Base-by-base conservation (phyloP, 2,888 invertebrate genomes). In the Hymenopus coronatus region DNA sequence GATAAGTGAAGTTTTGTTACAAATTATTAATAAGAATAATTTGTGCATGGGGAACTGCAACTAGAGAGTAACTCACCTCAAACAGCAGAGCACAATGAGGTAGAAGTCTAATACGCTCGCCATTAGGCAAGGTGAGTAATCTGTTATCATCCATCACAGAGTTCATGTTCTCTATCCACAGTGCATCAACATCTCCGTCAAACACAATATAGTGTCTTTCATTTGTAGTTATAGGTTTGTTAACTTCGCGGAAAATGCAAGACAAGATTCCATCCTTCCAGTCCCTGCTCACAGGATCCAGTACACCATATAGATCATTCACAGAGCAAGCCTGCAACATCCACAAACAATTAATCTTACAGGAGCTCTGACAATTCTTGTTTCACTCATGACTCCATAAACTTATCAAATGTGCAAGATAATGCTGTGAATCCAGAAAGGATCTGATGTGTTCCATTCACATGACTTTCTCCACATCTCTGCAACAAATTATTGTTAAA, bases 121-220 rank as follows among this genome's bases (percentile, higher is more conserved):
- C 98, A 93, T 98, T 98, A 7, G 98, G 98, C 89, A 98, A 94
- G 0, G 98, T 98, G 89, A 98, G 94, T 83, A 98, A 94, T 92
- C 96, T 97, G 92, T 98, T 98, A 93, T 98, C 98, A 92, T 98
- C 98, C 98, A 98, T 98, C 2, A 98, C 98, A 0, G 98, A 98
- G 94, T 98, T 98, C 98, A 98, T 98, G 93, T 98, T 98, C 93
- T 98, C 98, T 91, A 98, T 98, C 98, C 98, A 98, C 83, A 98
- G 94, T 0, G 98, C 97, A 94, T 98, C 98, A 3, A 98, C 98
- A 92, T 98, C 98, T 3, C 98, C 98, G 92, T 98, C 98, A 93
- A 98, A 98, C 85, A 98, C 94, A 85, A 98, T 97, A 92, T 97
- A 98, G 90, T 96, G 96, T 88, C 96, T 95, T 92, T 98, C 98